Conservation (phyloP, 2,888 invertebrate species). For the Euplagia quadripunctaria region DNA sequence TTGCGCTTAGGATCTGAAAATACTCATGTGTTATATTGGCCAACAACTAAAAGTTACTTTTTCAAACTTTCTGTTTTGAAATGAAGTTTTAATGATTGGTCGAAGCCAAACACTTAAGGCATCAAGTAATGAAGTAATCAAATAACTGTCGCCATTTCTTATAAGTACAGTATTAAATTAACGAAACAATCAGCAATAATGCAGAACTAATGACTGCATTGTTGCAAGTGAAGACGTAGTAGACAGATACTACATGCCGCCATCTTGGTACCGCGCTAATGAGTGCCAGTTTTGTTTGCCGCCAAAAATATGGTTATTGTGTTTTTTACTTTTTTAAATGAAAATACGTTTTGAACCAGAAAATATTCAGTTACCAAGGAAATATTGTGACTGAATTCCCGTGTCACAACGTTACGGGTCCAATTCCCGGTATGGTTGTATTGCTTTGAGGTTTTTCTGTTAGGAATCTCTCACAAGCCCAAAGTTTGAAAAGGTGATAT, state of each 20-base stretch:
- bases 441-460: not conserved
- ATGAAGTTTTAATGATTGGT: not conserved
- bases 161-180: conserved; percentile 13
- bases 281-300: conserved; percentile 22
- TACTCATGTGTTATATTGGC: not conserved
- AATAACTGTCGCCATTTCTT: conserved; percentile 12
- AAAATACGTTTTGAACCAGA: not conserved
- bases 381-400: not conserved
- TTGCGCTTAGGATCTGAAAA: not conserved
- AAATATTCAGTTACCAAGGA: not conserved
- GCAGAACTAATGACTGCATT: conserved; percentile 66
- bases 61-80: not conserved
- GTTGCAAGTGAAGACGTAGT: conserved; percentile 69
- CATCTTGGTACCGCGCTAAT: conserved; percentile 37
- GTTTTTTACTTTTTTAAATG: not conserved
- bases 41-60: not conserved
- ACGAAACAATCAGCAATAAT: conserved; percentile 75
- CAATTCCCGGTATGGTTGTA: not conserved
- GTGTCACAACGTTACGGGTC: not conserved
- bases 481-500: not conserved
- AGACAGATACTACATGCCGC: conserved; percentile 12
- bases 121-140: conserved; percentile 18
- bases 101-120: not conserved
- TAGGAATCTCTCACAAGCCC: not conserved
- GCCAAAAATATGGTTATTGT: conserved; percentile 27